Conservation (phyloP, 1,140 invertebrate genomes). For the Protaetia brevitarsis region DNA sequence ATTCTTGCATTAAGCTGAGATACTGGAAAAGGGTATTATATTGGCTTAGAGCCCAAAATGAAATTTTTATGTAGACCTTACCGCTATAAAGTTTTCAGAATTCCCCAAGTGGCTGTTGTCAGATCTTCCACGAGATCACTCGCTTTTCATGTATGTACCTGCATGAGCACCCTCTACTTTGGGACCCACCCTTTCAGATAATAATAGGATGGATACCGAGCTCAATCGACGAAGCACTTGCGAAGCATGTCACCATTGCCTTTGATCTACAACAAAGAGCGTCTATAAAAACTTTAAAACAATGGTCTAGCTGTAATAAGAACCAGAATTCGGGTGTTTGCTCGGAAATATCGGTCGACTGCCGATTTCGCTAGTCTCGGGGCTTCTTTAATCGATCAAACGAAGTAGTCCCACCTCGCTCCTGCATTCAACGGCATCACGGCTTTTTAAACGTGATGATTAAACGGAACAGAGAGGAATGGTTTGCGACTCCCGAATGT, state of each 20-base stretch:
- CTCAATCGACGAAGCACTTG: background rate
- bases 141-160: background rate
- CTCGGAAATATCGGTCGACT: background rate
- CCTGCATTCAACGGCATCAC: background rate
- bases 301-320: constrained; percentile 1
- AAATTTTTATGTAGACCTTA: no score
- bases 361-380: background rate
- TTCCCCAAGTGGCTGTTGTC: no score
- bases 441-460: background rate
- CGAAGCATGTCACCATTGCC: background rate
- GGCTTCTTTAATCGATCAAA: background rate
- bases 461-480: background rate
- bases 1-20: no score
- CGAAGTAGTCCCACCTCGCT: background rate
- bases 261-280: background rate
- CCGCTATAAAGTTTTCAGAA: no score
- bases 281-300: background rate
- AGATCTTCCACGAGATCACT: background rate
- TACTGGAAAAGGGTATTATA: no score
- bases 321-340: background rate
- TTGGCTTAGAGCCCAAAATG: no score
- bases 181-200: background rate
- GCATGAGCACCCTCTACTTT: background rate
- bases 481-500: background rate
- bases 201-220: constrained; percentile 5